phyloP scores from a whole-genome alignment of 2,888 invertebrate genomes.

The Leucophenga montana region DNA sequence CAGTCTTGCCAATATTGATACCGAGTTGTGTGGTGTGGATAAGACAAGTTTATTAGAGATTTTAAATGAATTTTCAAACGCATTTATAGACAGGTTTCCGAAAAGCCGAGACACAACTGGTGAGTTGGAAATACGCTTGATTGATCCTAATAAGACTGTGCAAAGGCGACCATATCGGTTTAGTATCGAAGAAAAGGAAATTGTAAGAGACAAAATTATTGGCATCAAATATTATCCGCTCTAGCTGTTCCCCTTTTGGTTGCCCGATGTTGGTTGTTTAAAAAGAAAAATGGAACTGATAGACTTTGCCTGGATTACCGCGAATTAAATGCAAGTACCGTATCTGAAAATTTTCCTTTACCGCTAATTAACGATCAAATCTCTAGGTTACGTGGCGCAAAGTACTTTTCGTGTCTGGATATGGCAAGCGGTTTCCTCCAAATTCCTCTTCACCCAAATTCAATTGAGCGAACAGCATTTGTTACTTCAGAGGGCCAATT shows the following conservation, averaged over 20 bases:
- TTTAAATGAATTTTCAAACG: too few species aligned
- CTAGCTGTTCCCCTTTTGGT: neutral
- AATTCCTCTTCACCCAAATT: conserved; percentile 34
- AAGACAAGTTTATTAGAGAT: too few species aligned
- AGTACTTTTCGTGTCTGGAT: conserved; percentile 32
- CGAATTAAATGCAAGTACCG: conserved; percentile 9
- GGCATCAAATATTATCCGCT: neutral
- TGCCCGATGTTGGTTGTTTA: neutral
- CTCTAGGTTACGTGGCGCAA: conserved; percentile 9
- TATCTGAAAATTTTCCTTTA: conserved; percentile 17
- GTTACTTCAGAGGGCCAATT: conserved; percentile 30
- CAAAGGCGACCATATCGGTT: neutral
- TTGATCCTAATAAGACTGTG: neutral
- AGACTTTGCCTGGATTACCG: neutral
- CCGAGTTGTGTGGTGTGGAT: too few species aligned
- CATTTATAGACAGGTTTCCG: too few species aligned
- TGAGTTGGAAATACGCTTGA: too few species aligned
- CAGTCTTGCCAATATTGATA: too few species aligned
- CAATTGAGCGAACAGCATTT: conserved; percentile 34
- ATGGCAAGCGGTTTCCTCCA: conserved; percentile 38
- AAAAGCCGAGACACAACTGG: too few species aligned
- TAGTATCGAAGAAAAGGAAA: neutral
- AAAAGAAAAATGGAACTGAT: conserved; percentile 2
- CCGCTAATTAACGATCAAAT: conserved; percentile 10
- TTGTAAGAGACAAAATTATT: neutral